Conservation (phyloP, 2,888 invertebrate genomes). For the Pollenia labialis region DNA sequence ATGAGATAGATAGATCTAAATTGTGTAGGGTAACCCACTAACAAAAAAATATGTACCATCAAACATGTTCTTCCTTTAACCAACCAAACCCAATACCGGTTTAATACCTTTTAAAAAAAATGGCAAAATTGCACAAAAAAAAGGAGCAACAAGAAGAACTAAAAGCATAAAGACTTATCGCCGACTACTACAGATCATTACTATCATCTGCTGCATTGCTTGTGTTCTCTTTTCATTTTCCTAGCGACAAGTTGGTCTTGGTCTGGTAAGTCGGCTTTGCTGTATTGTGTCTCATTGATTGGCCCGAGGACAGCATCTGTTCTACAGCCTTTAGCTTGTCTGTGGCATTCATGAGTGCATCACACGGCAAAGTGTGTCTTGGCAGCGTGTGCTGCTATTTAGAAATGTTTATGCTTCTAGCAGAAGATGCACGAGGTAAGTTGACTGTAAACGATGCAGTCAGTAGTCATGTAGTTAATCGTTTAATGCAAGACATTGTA, state of each 20-base stretch:
- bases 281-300: slow-evolving; percentile 45
- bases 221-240: slow-evolving; percentile 25
- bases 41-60: background rate
- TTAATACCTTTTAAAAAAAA: slow-evolving; percentile 53
- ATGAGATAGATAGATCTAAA: too few species aligned
- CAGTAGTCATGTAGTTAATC: slow-evolving; percentile 57
- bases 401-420: slow-evolving; percentile 62
- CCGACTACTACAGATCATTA: slow-evolving; percentile 48
- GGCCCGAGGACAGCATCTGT: slow-evolving; percentile 73
- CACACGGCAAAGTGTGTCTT: slow-evolving; percentile 46
- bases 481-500: slow-evolving; percentile 43
- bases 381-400: slow-evolving; percentile 71
- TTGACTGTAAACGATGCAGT: background rate
- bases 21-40: background rate
- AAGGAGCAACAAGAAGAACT: background rate
- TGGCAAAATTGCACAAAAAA: background rate
- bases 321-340: slow-evolving; percentile 70
- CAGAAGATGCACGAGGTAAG: slow-evolving; percentile 47
- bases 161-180: slow-evolving; percentile 36
- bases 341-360: slow-evolving; percentile 8
- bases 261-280: slow-evolving; percentile 43
- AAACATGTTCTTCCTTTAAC: background rate
- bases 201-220: slow-evolving; percentile 44
- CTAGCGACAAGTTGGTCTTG: slow-evolving; percentile 56
- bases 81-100: slow-evolving; percentile 51